These are phyloP conservation scores for Eugnorisma glareosa DNA, from an alignment of 2,888 invertebrate genomes.

Conservation along the genomic window DNA sequence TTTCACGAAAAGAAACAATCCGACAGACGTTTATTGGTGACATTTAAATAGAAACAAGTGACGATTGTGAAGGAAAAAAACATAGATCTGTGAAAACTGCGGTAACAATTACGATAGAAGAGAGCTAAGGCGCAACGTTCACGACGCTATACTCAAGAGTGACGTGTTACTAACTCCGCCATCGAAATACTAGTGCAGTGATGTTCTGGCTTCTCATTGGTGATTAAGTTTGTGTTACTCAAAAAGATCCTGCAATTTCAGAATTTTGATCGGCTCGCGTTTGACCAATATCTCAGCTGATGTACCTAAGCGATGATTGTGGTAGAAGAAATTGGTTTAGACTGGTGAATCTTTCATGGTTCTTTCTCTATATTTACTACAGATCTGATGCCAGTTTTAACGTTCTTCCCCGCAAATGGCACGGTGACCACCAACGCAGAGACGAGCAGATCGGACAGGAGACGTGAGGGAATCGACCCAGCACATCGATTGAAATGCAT, in stretches of 20 bases:
- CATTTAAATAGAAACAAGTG: constrained; percentile 31
- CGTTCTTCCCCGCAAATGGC: neutral
- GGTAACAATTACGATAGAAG: neutral
- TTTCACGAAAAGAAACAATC: constrained; percentile 27
- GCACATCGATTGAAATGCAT: neutral
- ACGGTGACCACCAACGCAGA: neutral
- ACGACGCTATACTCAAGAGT: neutral
- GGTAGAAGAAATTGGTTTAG: neutral
- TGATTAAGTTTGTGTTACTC: neutral
- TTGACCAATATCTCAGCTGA: neutral
- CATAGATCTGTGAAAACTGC: neutral
- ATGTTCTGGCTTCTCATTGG: neutral
- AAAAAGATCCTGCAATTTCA: neutral
- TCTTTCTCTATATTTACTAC: neutral
- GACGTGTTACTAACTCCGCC: neutral
- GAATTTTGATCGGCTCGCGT: neutral
- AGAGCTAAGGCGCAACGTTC: neutral
- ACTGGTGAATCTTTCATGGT: neutral
- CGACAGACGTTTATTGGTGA: constrained; percentile 45
- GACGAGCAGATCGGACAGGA: neutral
- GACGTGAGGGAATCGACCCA: neutral
- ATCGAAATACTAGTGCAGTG: neutral
- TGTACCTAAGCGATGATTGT: neutral
- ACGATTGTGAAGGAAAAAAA: neutral
- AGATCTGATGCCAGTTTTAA: neutral